Percentiles rank a stretch among this genome's conserved stretches.
Conservation (phyloP, 1,140 invertebrate genomes). For the Trichomalopsis sarcophagae region DNA sequence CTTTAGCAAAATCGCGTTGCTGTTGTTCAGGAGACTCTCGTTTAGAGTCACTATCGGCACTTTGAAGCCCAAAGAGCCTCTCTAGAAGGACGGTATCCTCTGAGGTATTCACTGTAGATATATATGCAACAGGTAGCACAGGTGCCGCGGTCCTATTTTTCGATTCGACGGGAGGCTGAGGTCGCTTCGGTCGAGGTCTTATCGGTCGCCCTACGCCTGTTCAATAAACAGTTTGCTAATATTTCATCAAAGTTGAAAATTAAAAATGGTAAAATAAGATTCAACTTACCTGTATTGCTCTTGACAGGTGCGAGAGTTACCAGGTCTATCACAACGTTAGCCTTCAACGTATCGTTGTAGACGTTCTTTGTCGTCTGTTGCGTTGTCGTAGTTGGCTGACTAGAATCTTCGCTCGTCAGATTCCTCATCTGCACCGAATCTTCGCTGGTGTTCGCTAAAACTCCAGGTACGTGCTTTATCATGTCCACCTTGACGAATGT, state of each 20-base stretch:
- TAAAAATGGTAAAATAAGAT: background rate
- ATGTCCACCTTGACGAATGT: conserved; percentile 69
- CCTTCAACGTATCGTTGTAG: conserved; percentile 69
- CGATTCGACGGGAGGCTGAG: background rate
- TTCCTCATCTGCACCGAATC: conserved; percentile 40
- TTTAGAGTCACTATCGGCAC: background rate
- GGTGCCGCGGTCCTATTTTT: conserved; percentile 25
- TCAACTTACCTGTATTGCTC: conserved; percentile 61
- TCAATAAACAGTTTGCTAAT: background rate
- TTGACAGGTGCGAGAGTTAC: conserved; percentile 68
- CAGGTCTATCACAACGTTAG: conserved; percentile 65
- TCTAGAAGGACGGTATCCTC: conserved; percentile 60
- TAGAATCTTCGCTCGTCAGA: conserved; percentile 47
- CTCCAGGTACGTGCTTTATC: conserved; percentile 62
- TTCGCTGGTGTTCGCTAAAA: conserved; percentile 50
- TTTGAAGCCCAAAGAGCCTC: conserved; percentile 60
- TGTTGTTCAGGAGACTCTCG: background rate
- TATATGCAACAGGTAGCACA: background rate
- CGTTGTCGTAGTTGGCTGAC: conserved; percentile 15
- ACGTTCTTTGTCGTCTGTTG: conserved; percentile 56
- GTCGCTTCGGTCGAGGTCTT: conserved; percentile 62
- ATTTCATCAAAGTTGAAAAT: background rate
- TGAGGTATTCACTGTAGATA: conserved; percentile 10
- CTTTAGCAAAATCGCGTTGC: conserved; percentile 4
- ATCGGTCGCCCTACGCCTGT: conserved; percentile 65